Percentiles rank a stretch among this genome's conserved stretches.
Evolutionary conservation across 1,140 invertebrate species (phyloP).

Genomic region (Heterodera schachtii): DNA sequence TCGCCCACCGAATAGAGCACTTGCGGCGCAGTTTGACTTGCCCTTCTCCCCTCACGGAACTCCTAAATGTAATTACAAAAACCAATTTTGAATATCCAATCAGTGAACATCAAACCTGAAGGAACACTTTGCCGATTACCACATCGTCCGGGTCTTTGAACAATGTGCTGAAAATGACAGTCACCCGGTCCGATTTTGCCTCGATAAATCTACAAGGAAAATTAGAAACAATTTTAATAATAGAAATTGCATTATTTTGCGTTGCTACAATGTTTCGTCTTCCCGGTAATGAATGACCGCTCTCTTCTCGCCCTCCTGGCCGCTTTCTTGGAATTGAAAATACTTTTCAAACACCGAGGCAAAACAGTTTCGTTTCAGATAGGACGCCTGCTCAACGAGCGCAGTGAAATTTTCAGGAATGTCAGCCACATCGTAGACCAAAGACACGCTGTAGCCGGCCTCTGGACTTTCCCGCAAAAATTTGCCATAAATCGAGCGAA

Average conservation of each 20-base stretch:
- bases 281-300: constrained; percentile 97
- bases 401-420: constrained; percentile 82
- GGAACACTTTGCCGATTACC: constrained; percentile 96
- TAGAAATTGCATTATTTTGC: too few relatives aligned
- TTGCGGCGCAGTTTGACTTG: constrained; percentile 82
- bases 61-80: constrained; percentile 70
- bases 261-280: constrained; percentile 91
- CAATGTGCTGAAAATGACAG: constrained; percentile 97
- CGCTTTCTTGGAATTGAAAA: constrained; percentile 94
- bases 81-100: too few relatives aligned
- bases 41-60: constrained; percentile 92
- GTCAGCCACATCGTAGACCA: constrained; percentile 88
- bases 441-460: constrained; percentile 89
- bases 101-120: constrained; percentile 71
- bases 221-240: neutral
- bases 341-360: constrained; percentile 99
- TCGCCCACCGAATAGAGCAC: constrained; percentile 80
- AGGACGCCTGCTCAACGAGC: constrained; percentile 85
- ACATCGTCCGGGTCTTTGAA: constrained; percentile 98
- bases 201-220: constrained; percentile 83
- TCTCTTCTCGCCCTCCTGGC: constrained; percentile 83
- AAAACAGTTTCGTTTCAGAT: constrained; percentile 97
- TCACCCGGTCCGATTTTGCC: constrained; percentile 94
- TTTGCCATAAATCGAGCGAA: constrained; percentile 78
- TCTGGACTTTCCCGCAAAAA: constrained; percentile 79